Conservation (phyloP, 2,113 vertebrate genomes). For the Heterochromis multidens region DNA sequence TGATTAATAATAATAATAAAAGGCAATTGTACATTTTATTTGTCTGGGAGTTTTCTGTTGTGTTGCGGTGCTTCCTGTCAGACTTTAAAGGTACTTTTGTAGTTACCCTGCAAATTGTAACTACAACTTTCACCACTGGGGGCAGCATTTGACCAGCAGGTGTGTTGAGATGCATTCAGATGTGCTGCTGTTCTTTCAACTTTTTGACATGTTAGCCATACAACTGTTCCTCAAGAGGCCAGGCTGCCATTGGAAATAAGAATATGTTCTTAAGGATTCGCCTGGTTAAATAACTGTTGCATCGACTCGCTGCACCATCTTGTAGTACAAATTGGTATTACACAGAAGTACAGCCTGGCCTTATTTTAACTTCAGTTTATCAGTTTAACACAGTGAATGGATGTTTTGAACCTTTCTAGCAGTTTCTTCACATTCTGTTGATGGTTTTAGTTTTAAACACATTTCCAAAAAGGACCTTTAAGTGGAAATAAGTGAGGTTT, state of each 20-base stretch:
- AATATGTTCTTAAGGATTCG: background rate
- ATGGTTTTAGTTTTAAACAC: no score
- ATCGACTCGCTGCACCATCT: background rate
- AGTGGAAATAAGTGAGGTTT: background rate
- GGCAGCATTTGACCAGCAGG: background rate
- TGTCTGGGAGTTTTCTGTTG: background rate
- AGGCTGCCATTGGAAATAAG: accelerated
- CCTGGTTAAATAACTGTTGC: background rate
- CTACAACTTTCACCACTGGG: background rate
- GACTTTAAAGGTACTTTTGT: background rate
- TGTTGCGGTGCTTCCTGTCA: background rate
- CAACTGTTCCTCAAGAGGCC: accelerated
- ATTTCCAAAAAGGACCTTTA: background rate
- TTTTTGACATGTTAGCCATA: no score
- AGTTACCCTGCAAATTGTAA: background rate
- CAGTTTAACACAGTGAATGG: background rate
- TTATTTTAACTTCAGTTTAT: background rate
- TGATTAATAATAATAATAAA: conserved; percentile 66
- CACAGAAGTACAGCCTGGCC: accelerated
- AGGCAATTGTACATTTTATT: conserved; percentile 69
- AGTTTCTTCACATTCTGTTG: background rate
- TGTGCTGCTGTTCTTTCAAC: background rate
- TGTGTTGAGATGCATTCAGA: no score
- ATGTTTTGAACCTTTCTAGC: background rate
- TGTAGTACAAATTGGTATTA: background rate